Evolutionary conservation across 2,888 invertebrate genomes (phyloP), one percentile per base, ranked within the genome.

Genomic region (Galeruca laticollis): DNA sequence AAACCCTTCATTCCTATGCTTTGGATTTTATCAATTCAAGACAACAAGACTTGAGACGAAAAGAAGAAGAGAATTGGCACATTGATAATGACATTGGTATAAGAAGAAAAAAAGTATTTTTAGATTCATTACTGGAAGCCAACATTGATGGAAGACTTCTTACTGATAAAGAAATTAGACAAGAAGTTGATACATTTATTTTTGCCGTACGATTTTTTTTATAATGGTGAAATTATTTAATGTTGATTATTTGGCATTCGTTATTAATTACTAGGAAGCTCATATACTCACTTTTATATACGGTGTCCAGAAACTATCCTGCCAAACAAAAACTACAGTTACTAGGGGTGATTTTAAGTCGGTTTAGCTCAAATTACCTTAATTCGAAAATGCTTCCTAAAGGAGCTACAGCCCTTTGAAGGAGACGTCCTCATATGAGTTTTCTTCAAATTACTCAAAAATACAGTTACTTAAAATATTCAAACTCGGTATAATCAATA

Each of bases 161-260:
- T 54, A 87, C 87, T 9, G 88, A 90, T 73, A 81, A 88, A 37
- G 88, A 89, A 71, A 88, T 93, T 54, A 86, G 90, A 65, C 90
- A 92, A 80, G 91, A 93, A 85, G 91, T 92, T 0, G 90, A 92
- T 75, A 93, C 93, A 0, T 92, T 93, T 76, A 90, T 93, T 89
- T 93, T 93, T 82, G 92, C 89, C 82, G 91, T 90, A 81, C 83
- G 81, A 33, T 15, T 11, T 40, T 18, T 43, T 20, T 3, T 18
- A 60, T 43, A 26, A 26, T n/a, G 6, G 9, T n/a, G n/a, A 20
- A 21, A 21, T 1, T 26, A 52, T 26, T 18, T 2, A 52, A 13
- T 11, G 21, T 6, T 49, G 26, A 31, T 35, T 37, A 26, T 21
- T 70, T 70, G 20, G 6, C 6, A 26, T 26, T 26, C 6, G 4